phyloP scores from a whole-genome alignment of 64 coral and sea anemone genomes.

The Hydrozoanthus tunicans region DNA sequence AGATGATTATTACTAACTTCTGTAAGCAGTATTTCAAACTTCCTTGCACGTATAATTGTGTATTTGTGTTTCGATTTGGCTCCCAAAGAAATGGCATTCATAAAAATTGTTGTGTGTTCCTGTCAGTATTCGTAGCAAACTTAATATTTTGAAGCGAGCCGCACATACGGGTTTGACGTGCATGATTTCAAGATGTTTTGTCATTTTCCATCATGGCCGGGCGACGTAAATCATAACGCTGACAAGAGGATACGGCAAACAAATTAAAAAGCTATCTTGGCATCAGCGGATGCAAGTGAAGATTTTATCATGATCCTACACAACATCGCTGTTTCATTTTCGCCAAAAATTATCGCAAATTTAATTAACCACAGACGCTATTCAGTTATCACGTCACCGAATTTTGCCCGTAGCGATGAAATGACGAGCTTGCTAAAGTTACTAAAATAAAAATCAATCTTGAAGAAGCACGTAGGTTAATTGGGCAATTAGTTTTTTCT shows the following conservation, averaged over 20 bases:
- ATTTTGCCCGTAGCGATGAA: neutral
- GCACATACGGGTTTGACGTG: neutral
- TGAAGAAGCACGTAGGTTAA: neutral
- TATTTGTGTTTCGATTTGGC: neutral
- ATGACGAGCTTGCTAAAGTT: neutral
- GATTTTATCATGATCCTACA: neutral
- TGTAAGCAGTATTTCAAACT: neutral
- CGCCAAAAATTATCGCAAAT: neutral
- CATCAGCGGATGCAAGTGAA: neutral
- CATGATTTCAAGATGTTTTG: neutral
- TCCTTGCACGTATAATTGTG: neutral
- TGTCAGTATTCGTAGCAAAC: conserved; percentile 6
- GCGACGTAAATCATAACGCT: neutral
- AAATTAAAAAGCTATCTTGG: conserved; percentile 20
- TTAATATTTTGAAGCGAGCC: neutral
- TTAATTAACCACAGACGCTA: conserved; percentile 18
- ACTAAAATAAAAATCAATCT: neutral
- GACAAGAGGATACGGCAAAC: neutral
- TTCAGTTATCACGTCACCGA: conserved; percentile 38
- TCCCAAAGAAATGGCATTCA: neutral
- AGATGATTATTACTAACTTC: neutral
- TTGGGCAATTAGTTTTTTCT: neutral
- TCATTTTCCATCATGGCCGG: neutral
- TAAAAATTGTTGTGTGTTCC: neutral
- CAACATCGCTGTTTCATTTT: neutral